Percentiles rank a stretch among this genome's conserved stretches.
Conservation (phyloP, 2,888 invertebrate genomes). For the Lochmaea capreae region DNA sequence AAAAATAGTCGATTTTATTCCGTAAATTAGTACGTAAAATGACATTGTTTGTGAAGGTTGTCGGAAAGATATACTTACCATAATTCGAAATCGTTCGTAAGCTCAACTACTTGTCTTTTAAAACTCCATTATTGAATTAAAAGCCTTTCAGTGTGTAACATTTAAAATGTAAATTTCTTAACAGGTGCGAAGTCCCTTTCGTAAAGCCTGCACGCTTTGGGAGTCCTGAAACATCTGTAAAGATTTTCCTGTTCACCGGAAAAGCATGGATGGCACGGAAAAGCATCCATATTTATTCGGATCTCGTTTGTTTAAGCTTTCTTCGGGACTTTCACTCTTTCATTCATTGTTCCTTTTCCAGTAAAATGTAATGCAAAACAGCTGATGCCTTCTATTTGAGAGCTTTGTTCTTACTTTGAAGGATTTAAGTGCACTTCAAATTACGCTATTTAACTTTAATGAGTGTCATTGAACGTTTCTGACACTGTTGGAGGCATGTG, state of each 20-base stretch:
- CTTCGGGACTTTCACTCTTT: constrained; percentile 23
- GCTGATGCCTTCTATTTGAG: constrained; percentile 41
- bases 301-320: constrained; percentile 34
- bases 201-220: neutral
- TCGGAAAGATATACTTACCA: neutral
- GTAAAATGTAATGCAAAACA: constrained; percentile 45
- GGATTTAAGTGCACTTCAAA: constrained; percentile 32
- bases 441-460: constrained; percentile 33
- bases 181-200: constrained; percentile 9
- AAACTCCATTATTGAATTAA: neutral
- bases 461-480: constrained; percentile 22
- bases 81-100: neutral
- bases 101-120: neutral
- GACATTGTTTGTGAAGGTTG: too few relatives aligned
- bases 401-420: constrained; percentile 38
- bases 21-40: too few relatives aligned
- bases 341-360: constrained; percentile 28
- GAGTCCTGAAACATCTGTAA: constrained; percentile 20
- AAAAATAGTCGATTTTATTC: too few relatives aligned
- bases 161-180: constrained; percentile 7
- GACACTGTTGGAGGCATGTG: constrained; percentile 13
- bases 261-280: constrained; percentile 4
- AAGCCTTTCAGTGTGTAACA: constrained; percentile 5
- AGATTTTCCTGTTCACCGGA: constrained; percentile 18
- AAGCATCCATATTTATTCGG: constrained; percentile 36